phyloP scores from a whole-genome alignment of 1,140 invertebrate genomes.

The Calycopis cecrops region DNA sequence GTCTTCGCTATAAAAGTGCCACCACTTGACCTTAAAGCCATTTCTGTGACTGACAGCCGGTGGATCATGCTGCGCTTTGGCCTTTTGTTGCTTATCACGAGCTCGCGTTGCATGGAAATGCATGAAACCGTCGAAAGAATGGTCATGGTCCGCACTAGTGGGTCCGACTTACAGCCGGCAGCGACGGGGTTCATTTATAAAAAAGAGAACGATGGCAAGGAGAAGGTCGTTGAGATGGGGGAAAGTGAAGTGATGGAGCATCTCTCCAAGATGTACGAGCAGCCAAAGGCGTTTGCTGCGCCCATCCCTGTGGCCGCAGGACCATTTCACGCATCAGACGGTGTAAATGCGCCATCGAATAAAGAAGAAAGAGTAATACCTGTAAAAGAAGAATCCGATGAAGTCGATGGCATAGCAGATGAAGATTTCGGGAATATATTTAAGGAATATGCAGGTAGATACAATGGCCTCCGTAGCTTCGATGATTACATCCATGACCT shows the following conservation, averaged over 20 bases:
- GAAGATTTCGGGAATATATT: constrained; percentile 57
- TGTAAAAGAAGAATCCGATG: constrained; percentile 47
- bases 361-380: constrained; percentile 49
- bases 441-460: constrained; percentile 43
- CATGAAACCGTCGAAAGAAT: constrained; percentile 65
- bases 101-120: constrained; percentile 54
- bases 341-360: constrained; percentile 42
- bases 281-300: constrained; percentile 45
- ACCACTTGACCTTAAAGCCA: constrained; percentile 50
- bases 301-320: constrained; percentile 33
- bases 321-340: constrained; percentile 39
- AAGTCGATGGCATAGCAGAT: constrained; percentile 53
- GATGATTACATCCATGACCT: constrained; percentile 49
- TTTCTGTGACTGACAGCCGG: constrained; percentile 38
- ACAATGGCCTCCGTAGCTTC: constrained; percentile 41
- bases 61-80: constrained; percentile 49
- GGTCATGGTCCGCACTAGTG: constrained; percentile 67
- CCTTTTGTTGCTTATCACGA: constrained; percentile 33
- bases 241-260: constrained; percentile 65
- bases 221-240: constrained; percentile 67
- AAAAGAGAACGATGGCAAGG: constrained; percentile 64
- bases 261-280: constrained; percentile 53
- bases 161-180: constrained; percentile 69
- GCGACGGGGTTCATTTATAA: constrained; percentile 75
- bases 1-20: constrained; percentile 62